Base-by-base conservation (phyloP, 1,140 invertebrate species). In the Macrosteles quadrilineatus region DNA sequence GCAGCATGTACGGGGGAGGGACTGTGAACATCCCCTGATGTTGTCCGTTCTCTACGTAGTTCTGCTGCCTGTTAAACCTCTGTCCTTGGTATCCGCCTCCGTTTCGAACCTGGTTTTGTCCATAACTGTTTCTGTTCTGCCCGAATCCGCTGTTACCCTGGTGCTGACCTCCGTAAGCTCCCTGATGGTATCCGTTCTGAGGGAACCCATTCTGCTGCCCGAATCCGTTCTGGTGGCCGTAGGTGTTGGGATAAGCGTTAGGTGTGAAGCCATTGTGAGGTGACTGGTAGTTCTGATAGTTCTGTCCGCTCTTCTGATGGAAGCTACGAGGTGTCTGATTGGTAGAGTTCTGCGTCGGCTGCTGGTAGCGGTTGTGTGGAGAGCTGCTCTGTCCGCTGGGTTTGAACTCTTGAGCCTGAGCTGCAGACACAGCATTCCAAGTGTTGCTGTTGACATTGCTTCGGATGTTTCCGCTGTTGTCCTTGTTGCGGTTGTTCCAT, bases 1-100 rank as follows among this genome's bases (percentile, higher is more conserved):
- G 81, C 81, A 86, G 82, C 80, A 85, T 80, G 53, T 81, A 84
- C 0, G 81, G 83, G 1, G 84, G 83, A 0, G 83, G 81, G 73
- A 85, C 81, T 1, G 82, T 81, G 65, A 84, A 86, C 72, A 85
- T 80, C 67, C 81, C 78, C 74, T 78, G 71, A 70, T 76, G 80
- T 40, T 78, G 81, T 19, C 72, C 70, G 64, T 70, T 75, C 11
- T 74, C 75, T 19, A 75, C 73, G 71, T 76, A 76, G 23, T 71
- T 70, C 31, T 57, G 53, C 47, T 76, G 73, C 62, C 69, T 67
- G 71, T 78, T 76, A 76, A 79, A 76, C 74, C 79, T 78, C 63
- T 75, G 77, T 72, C 47, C 73, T 78, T 73, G 70, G 76, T 74
- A 69, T 79, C 79, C 72, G 74, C 75, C 72, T 72, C 71, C 75